These are phyloP conservation scores for Linurgus olivaceus DNA, from an alignment of 2,797 vertebrate genomes.

Conservation along the genomic window DNA sequence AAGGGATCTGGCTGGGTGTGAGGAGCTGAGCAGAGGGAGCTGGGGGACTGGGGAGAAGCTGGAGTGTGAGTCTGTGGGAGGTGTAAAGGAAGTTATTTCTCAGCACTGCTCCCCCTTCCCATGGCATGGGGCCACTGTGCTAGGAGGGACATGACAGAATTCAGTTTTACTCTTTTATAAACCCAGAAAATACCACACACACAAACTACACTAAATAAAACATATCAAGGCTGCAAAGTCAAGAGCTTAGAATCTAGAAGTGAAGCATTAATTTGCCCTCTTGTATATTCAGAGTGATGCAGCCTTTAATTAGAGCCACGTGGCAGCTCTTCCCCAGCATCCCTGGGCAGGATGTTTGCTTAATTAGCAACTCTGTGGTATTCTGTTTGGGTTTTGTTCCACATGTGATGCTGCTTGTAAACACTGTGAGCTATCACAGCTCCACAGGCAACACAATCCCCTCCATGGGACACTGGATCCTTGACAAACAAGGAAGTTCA, in stretches of 20 bases:
- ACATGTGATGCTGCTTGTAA: neutral
- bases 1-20: neutral
- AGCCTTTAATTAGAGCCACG: conserved; percentile 53
- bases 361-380: neutral
- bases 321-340: conserved; percentile 25
- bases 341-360: conserved; percentile 24
- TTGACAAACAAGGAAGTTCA: neutral
- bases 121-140: neutral
- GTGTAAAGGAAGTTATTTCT: neutral
- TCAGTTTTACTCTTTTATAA: neutral
- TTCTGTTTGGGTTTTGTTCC: conserved; percentile 55
- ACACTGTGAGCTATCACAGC: neutral
- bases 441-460: neutral
- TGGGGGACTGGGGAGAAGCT: neutral
- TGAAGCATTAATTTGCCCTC: conserved; percentile 29
- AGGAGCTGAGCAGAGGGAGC: neutral
- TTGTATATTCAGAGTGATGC: conserved; percentile 16
- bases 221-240: neutral
- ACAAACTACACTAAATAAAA: neutral
- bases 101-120: neutral
- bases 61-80: neutral
- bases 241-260: neutral
- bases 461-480: neutral
- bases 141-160: neutral
- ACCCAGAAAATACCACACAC: neutral